phyloP scores from a whole-genome alignment of 2,888 invertebrate genomes.

The Sarcophaga carnaria region DNA sequence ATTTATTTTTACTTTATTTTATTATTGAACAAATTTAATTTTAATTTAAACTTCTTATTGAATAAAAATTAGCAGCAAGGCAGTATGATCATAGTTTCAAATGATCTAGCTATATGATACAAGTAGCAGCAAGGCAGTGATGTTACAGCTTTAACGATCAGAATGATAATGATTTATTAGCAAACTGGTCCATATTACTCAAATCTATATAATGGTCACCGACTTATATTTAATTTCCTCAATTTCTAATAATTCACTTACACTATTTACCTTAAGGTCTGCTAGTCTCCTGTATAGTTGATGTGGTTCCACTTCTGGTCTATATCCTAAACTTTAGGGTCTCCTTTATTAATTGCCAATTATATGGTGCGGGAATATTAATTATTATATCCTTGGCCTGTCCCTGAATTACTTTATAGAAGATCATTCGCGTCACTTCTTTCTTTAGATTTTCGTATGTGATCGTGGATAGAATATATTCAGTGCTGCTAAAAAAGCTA shows the following conservation, averaged over 20 bases:
- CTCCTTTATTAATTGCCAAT: neutral
- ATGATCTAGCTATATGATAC: too few relatives aligned
- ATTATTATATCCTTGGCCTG: conserved; percentile 12
- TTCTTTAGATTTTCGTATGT: conserved; percentile 1
- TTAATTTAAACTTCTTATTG: too few relatives aligned
- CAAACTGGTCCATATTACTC: conserved; percentile 30
- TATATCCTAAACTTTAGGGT: neutral
- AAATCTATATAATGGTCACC: conserved; percentile 52
- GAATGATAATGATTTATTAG: too few relatives aligned
- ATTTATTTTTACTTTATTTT: too few relatives aligned
- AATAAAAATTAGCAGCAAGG: too few relatives aligned
- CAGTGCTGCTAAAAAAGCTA: neutral
- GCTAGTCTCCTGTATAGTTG: neutral
- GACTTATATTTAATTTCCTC: conserved; percentile 17
- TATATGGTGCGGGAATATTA: neutral
- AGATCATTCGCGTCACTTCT: neutral
- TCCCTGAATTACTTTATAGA: neutral
- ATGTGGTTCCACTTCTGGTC: too few relatives aligned
- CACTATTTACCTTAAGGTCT: neutral
- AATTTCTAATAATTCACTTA: conserved; percentile 20
- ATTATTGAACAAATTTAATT: too few relatives aligned
- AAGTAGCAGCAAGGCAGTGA: too few relatives aligned
- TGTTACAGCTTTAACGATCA: too few relatives aligned
- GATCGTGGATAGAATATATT: neutral
- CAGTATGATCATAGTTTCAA: too few relatives aligned